phyloP scores from a whole-genome alignment of 2,888 invertebrate genomes.

The Drosophila melanosoma region DNA sequence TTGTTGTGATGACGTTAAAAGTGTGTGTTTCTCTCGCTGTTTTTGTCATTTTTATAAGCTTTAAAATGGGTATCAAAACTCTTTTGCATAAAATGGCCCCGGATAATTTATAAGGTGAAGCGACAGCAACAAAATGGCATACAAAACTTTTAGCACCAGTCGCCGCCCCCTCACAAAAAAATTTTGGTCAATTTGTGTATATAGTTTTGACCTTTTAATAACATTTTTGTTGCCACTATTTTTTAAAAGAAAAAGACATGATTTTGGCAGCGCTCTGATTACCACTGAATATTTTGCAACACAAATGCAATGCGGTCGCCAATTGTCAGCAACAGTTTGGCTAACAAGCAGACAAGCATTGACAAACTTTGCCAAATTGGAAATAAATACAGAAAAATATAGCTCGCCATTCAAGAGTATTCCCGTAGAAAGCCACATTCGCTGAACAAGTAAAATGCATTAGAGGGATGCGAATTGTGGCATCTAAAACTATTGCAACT shows the following conservation, averaged over 20 bases:
- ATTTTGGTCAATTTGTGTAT: conserved; percentile 34
- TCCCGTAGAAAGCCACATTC: conserved; percentile 11
- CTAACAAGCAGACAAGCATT: conserved; percentile 15
- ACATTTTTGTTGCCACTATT: conserved; percentile 35
- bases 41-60: conserved; percentile 74
- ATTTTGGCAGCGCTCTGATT: conserved; percentile 16
- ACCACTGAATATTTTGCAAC: conserved; percentile 22
- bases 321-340: conserved; percentile 55
- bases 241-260: conserved; percentile 18
- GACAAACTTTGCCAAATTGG: conserved; percentile 14
- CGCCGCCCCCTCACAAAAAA: background rate
- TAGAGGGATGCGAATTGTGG: conserved; percentile 46
- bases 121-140: conserved; percentile 26
- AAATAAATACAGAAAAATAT: conserved; percentile 8
- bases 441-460: conserved; percentile 70
- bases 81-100: conserved; percentile 53
- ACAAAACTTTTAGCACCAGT: conserved; percentile 21
- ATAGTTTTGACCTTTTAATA: conserved; percentile 44
- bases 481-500: conserved; percentile 65
- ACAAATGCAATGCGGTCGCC: conserved; percentile 41
- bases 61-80: conserved; percentile 46
- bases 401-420: background rate
- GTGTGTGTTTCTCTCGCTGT: conserved; percentile 30
- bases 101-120: conserved; percentile 57
- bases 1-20: conserved; percentile 49